These are phyloP conservation scores for Latrodectus elegans DNA, from an alignment of 2,888 invertebrate species.

Conservation along the genomic window DNA sequence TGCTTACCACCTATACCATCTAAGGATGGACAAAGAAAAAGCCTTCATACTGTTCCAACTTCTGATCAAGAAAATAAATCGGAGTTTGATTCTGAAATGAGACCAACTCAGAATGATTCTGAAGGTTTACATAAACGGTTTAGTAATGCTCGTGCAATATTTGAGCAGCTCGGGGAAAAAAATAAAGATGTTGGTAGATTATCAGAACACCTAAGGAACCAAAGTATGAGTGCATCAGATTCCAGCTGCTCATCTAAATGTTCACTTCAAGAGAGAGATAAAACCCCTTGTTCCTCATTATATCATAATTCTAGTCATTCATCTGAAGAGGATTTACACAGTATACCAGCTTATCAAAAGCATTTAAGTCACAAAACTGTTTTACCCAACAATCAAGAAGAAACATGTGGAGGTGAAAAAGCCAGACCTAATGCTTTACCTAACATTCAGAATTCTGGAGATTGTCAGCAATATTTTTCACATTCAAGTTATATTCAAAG, in stretches of 20 bases:
- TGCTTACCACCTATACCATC: conserved; percentile 14
- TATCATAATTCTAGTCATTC: conserved; percentile 55
- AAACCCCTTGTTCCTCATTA: conserved; percentile 33
- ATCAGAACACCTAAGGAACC: conserved; percentile 16
- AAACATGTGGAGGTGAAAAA: conserved; percentile 21
- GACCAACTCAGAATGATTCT: conserved; percentile 24
- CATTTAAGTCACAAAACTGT: conserved; percentile 8
- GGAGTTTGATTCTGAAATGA: conserved; percentile 26
- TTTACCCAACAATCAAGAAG: conserved; percentile 18
- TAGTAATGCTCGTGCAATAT: conserved; percentile 91
- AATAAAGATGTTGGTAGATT: conserved; percentile 36
- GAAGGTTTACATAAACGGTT: conserved; percentile 71
- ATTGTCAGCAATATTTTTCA: conserved; percentile 9
- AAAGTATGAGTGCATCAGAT: conserved; percentile 15
- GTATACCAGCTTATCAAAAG: conserved; percentile 30
- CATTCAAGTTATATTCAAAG: conserved; percentile 32
- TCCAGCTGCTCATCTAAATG: conserved; percentile 33
- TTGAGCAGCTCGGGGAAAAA: conserved; percentile 85
- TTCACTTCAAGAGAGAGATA: conserved; percentile 33
- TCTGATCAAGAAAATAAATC: conserved; percentile 31
- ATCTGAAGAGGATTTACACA: conserved; percentile 43
- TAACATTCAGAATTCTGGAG: conserved; percentile 12
- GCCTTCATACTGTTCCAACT: conserved; percentile 13
- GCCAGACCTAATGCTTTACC: conserved; percentile 24
- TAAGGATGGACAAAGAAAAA: conserved; percentile 36